Percentiles rank a stretch among this genome's conserved stretches.
These are phyloP conservation scores for Camptogramma bilineatum DNA, from an alignment of 2,888 invertebrate genomes.

Conservation along the genomic window DNA sequence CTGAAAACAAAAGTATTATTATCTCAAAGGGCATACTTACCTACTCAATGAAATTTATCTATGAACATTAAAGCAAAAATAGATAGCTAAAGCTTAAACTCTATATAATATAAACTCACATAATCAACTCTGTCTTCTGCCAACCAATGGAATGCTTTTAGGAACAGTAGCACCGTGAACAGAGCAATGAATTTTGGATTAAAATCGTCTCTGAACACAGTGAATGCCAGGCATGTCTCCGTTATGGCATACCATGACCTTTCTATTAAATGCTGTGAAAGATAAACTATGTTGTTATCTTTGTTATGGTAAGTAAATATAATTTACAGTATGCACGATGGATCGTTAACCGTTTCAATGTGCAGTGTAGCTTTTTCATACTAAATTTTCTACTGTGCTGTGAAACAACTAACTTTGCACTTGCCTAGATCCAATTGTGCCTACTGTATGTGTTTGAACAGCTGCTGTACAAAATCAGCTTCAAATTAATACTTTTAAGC, in stretches of 20 bases:
- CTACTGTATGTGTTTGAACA: neutral
- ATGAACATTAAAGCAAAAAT: too few relatives aligned
- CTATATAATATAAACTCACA: slow-evolving; percentile 87
- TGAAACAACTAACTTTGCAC: too few relatives aligned
- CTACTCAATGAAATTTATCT: neutral
- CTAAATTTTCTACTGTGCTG: too few relatives aligned
- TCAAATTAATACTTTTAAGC: neutral
- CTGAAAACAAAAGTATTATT: slow-evolving; percentile 74
- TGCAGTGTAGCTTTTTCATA: too few relatives aligned
- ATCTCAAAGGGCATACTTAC: neutral
- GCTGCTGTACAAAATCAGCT: neutral
- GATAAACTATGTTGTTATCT: neutral
- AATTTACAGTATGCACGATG: too few relatives aligned
- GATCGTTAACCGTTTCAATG: too few relatives aligned
- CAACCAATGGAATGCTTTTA: slow-evolving; percentile 99
- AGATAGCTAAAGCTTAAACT: neutral
- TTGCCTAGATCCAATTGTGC: too few relatives aligned
- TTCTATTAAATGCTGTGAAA: slow-evolving; percentile 95
- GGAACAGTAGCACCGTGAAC: slow-evolving; percentile 97
- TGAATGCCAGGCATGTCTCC: slow-evolving; percentile 99
- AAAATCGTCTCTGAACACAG: slow-evolving; percentile 99
- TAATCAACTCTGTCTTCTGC: slow-evolving; percentile 99
- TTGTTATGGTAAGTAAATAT: neutral
- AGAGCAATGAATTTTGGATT: slow-evolving; percentile 99
- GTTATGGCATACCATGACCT: slow-evolving; percentile 99